These are phyloP conservation scores for Tragelaphus oryx DNA, from an alignment of 2,797 vertebrate species.

Conservation along the genomic window DNA sequence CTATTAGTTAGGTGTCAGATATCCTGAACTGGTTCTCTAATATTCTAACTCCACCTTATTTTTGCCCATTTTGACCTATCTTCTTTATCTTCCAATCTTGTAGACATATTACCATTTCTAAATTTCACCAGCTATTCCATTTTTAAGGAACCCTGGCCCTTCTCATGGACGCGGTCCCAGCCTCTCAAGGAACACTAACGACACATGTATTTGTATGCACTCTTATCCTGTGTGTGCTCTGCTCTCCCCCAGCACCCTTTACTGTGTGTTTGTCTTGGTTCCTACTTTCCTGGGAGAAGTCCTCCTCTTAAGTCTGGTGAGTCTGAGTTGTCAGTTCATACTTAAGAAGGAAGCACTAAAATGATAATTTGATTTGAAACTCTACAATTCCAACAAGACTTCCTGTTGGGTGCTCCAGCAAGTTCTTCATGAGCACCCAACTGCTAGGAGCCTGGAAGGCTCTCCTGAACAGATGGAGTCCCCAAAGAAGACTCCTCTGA, in stretches of 20 bases:
- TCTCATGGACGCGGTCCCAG: neutral
- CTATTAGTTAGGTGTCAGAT: neutral
- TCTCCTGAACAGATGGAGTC: neutral
- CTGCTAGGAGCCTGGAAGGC: neutral
- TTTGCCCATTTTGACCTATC: neutral
- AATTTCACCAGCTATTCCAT: neutral
- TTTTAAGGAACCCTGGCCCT: neutral
- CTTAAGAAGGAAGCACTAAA: neutral
- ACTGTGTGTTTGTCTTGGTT: neutral
- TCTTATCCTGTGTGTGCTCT: neutral
- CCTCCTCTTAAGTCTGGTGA: neutral
- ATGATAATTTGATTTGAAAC: neutral
- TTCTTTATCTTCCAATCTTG: neutral
- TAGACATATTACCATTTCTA: neutral
- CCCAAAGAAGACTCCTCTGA: neutral
- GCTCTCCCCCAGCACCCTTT: neutral
- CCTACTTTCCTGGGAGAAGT: neutral
- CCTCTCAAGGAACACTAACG: rapidly evolving
- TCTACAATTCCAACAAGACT: neutral
- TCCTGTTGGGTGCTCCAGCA: too few species aligned
- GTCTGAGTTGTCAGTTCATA: too few species aligned
- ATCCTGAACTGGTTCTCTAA: neutral
- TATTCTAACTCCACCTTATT: neutral
- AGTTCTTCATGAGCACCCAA: neutral
- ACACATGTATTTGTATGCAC: rapidly evolving